Conservation (phyloP, 2,113 vertebrate genomes). For the Prochilodus magdalenae region DNA sequence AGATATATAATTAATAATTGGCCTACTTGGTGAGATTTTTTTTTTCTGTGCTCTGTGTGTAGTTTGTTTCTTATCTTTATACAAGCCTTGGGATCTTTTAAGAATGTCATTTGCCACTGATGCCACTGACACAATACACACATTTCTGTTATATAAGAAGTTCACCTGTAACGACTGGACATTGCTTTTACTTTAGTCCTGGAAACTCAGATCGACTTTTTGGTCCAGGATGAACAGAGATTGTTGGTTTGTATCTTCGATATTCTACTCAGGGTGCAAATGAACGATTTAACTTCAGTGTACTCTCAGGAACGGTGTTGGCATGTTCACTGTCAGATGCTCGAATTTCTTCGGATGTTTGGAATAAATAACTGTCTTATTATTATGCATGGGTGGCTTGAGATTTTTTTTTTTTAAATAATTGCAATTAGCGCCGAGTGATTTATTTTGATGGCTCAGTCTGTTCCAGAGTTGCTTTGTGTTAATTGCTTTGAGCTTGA, state of each 20-base stretch:
- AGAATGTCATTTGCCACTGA: neutral
- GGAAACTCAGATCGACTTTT: no score
- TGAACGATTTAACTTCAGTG: neutral
- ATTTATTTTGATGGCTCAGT: constrained; percentile 70
- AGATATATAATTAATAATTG: neutral
- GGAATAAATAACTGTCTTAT: constrained; percentile 65
- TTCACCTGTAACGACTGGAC: no score
- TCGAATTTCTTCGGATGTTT: constrained; percentile 63
- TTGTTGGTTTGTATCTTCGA: no score
- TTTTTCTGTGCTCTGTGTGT: neutral
- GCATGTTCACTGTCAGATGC: constrained; percentile 16
- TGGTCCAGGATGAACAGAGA: no score
- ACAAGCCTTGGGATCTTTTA: neutral
- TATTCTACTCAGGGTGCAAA: neutral
- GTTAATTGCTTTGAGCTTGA: constrained; percentile 74
- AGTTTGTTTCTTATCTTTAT: neutral
- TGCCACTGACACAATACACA: neutral
- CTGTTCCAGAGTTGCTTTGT: constrained; percentile 56
- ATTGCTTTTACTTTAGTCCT: no score
- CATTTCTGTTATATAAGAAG: no score
- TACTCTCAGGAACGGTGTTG: constrained; percentile 4
- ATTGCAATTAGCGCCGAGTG: constrained; percentile 75
- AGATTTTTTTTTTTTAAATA: constrained; percentile 61
- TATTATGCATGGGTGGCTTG: constrained; percentile 69
- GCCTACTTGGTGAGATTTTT: neutral